Conservation (phyloP, 2,113 vertebrate genomes). For the Chlorodrepanis virens region DNA sequence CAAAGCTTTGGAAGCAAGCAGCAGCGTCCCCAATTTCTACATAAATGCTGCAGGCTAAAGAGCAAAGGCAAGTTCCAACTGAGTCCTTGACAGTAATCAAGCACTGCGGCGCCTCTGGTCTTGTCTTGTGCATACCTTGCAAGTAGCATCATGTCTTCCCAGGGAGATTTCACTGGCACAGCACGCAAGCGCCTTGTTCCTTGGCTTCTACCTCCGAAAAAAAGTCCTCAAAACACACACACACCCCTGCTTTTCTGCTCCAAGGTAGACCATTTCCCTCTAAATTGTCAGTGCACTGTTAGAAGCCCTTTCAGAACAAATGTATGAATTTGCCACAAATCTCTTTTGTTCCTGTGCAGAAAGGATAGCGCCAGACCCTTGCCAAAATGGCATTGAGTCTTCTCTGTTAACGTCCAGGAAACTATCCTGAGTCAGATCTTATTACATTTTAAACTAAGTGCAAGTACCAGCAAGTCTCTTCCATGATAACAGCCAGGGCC, state of each 20-base stretch:
- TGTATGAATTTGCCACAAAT: background rate
- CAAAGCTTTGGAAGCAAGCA: conserved; percentile 78
- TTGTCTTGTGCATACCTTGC: conserved; percentile 95
- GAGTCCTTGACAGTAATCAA: conserved; percentile 84
- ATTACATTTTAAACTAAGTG: conserved; percentile 36
- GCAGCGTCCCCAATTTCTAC: conserved; percentile 86
- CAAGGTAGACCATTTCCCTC: background rate
- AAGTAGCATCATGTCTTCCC: conserved; percentile 91
- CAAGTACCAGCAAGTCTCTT: conserved; percentile 55
- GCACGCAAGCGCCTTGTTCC: conserved; percentile 31
- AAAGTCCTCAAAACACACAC: conserved; percentile 1
- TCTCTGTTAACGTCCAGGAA: conserved; percentile 38
- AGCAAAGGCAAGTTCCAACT: conserved; percentile 91
- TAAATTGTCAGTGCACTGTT: background rate
- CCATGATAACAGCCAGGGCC: conserved; percentile 36
- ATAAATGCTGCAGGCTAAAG: conserved; percentile 90
- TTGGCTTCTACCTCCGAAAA: conserved; percentile 50
- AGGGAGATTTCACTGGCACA: conserved; percentile 81
- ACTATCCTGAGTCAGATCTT: conserved; percentile 48
- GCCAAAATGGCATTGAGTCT: conserved; percentile 26
- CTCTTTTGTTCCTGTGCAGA: conserved; percentile 4
- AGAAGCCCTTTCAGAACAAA: conserved; percentile 4
- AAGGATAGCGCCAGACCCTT: background rate
- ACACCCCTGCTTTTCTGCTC: background rate
- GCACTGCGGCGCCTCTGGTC: conserved; percentile 96